Conservation (phyloP, 53 echinoderm and acorn worm genomes). For the Stichopus horrens region DNA sequence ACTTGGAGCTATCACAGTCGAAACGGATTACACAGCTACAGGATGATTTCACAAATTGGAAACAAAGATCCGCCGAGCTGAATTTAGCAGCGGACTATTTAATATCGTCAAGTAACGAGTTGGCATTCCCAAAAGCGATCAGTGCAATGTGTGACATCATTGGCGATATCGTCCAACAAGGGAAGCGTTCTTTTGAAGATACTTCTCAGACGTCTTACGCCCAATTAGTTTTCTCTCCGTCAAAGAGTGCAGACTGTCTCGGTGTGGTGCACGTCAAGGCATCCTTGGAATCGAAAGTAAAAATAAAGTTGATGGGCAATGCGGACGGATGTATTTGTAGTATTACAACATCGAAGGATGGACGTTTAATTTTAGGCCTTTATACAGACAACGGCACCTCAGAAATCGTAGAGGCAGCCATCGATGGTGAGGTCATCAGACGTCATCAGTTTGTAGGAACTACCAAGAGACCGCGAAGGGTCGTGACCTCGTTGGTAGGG, state of each 20-base stretch:
- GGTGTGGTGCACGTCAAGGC: constrained; percentile 5
- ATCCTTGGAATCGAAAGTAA: background rate
- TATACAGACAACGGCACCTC: constrained; percentile 17
- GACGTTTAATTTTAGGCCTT: background rate
- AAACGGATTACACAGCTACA: background rate
- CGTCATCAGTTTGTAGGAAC: background rate
- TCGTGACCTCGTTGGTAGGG: background rate
- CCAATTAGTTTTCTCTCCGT: constrained; percentile 7
- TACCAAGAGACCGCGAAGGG: constrained; percentile 9
- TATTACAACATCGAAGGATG: constrained; percentile 4
- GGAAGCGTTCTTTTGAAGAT: background rate
- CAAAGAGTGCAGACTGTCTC: constrained; percentile 1
- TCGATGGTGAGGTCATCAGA: background rate
- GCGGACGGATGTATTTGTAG: constrained; percentile 7
- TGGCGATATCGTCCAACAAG: background rate
- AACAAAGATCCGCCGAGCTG: background rate
- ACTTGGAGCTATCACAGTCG: background rate
- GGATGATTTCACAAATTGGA: background rate
- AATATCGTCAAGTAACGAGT: background rate
- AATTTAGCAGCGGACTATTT: background rate
- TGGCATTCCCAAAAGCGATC: background rate
- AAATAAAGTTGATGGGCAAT: background rate
- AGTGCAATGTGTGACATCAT: constrained; percentile 10
- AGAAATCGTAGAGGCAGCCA: background rate
- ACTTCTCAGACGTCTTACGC: background rate